These are phyloP conservation scores for Malthinus seriepunctatus DNA, from an alignment of 2,888 invertebrate species.

Conservation along the genomic window DNA sequence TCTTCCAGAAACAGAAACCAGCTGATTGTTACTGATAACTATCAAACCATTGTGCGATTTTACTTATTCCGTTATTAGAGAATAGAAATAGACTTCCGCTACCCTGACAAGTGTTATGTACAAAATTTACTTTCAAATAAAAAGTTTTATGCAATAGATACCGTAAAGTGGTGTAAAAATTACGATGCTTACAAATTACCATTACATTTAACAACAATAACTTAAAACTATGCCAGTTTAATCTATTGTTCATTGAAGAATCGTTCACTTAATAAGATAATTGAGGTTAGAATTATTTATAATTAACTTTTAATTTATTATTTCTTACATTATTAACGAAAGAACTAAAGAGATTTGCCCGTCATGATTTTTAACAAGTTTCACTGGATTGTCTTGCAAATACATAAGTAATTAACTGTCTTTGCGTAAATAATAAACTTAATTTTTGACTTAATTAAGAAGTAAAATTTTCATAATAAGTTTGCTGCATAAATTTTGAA, in stretches of 20 bases:
- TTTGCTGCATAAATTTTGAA: not conserved
- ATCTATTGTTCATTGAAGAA: constrained; percentile 2
- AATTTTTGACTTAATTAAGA: constrained; percentile 9
- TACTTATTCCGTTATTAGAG: too few relatives aligned
- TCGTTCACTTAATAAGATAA: constrained; percentile 2
- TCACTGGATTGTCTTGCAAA: constrained; percentile 15
- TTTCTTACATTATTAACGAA: constrained; percentile 8
- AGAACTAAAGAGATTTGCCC: constrained; percentile 10
- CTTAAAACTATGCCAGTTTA: too few relatives aligned
- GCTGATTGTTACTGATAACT: too few relatives aligned
- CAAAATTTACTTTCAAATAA: too few relatives aligned
- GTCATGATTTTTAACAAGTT: constrained; percentile 17
- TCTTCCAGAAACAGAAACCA: too few relatives aligned
- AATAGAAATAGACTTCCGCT: too few relatives aligned
- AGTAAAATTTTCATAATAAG: not conserved
- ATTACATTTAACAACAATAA: too few relatives aligned
- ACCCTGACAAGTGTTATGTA: too few relatives aligned
- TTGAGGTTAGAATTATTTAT: not conserved
- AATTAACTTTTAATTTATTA: constrained; percentile 7
- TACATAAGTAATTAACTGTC: constrained; percentile 16
- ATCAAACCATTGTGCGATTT: too few relatives aligned
- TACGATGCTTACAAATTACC: too few relatives aligned
- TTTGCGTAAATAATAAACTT: constrained; percentile 9
- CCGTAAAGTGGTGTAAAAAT: too few relatives aligned
- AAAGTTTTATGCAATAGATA: too few relatives aligned